phyloP scores from a whole-genome alignment of 2,888 invertebrate species.

The Sphaeridia pumilis region DNA sequence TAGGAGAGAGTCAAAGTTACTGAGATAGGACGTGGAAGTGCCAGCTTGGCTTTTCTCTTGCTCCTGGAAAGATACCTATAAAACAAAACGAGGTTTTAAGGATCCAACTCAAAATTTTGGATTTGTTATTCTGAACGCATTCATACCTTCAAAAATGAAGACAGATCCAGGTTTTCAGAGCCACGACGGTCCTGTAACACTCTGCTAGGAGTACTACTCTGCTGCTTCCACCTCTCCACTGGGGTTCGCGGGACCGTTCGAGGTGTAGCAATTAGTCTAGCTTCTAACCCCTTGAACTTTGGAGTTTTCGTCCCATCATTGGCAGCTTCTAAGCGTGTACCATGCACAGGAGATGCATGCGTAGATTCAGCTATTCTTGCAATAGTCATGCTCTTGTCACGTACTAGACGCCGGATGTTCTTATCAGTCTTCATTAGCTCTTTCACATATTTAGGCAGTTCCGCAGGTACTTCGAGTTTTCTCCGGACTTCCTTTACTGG shows the following conservation, averaged over 20 bases:
- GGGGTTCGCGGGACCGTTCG: too few relatives aligned
- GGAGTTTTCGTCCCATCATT: too few relatives aligned
- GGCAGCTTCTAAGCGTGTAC: too few relatives aligned
- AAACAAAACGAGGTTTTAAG: background rate
- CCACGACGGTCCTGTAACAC: too few relatives aligned
- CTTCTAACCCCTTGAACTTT: too few relatives aligned
- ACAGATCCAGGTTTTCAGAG: background rate
- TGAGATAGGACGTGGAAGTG: too few relatives aligned
- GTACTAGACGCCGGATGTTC: conserved; percentile 11
- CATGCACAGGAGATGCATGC: too few relatives aligned
- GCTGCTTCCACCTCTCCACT: too few relatives aligned
- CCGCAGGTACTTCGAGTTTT: conserved; percentile 5
- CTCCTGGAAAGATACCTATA: background rate
- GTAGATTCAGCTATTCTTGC: conserved; percentile 6
- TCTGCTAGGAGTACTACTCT: too few relatives aligned
- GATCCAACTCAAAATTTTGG: background rate
- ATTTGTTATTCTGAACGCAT: background rate
- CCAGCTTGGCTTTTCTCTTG: too few relatives aligned
- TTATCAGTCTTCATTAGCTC: conserved; percentile 19
- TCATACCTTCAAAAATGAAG: background rate
- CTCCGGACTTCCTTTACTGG: conserved; percentile 4
- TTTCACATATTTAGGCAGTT: conserved; percentile 17
- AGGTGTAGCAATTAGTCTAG: background rate
- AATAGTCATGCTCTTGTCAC: conserved; percentile 17
- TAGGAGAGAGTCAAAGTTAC: too few relatives aligned